A percentile compares a stretch with the other conserved stretches of the same genome.
Conservation (phyloP, 2,797 vertebrate genomes). For the Chelon auratus region DNA sequence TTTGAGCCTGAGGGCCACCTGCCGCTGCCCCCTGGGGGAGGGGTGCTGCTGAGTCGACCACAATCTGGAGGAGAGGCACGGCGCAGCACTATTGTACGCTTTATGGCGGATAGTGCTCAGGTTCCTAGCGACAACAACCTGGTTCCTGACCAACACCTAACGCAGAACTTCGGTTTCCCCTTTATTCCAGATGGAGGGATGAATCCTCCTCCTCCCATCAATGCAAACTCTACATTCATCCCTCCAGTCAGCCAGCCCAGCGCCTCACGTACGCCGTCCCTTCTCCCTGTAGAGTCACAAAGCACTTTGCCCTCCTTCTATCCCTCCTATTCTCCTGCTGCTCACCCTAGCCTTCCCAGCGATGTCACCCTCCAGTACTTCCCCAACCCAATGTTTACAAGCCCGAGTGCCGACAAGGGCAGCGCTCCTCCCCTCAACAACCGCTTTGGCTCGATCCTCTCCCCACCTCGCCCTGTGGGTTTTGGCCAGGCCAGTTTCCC, state of each 20-base stretch:
- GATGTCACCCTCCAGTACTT: constrained; percentile 98
- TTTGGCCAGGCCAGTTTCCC: constrained; percentile 97
- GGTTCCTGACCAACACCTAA: constrained; percentile 92
- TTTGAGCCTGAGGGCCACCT: constrained; percentile 93
- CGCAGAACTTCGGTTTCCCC: constrained; percentile 97
- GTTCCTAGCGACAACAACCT: constrained; percentile 89
- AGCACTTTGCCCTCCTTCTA: constrained; percentile 98
- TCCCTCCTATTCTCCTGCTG: constrained; percentile 96
- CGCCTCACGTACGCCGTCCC: constrained; percentile 91
- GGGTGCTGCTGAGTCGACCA: constrained; percentile 92
- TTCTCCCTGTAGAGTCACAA: constrained; percentile 96
- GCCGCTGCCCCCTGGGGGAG: constrained; percentile 88
- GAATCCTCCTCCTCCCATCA: constrained; percentile 94
- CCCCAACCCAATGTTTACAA: constrained; percentile 98
- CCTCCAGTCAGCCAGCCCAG: constrained; percentile 94
- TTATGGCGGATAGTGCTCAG: constrained; percentile 93
- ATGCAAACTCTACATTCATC: constrained; percentile 96
- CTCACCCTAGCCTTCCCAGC: constrained; percentile 95
- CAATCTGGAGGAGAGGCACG: constrained; percentile 88
- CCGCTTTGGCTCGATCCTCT: constrained; percentile 97
- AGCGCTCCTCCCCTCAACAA: constrained; percentile 92
- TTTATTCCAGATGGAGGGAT: constrained; percentile 96
- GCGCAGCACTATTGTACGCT: constrained; percentile 94
- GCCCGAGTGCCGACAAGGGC: constrained; percentile 93
- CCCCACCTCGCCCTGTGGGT: constrained; percentile 95